Evolutionary conservation across 2,797 vertebrate species (phyloP).

Genomic region (Chiroxiphia lanceolata): DNA sequence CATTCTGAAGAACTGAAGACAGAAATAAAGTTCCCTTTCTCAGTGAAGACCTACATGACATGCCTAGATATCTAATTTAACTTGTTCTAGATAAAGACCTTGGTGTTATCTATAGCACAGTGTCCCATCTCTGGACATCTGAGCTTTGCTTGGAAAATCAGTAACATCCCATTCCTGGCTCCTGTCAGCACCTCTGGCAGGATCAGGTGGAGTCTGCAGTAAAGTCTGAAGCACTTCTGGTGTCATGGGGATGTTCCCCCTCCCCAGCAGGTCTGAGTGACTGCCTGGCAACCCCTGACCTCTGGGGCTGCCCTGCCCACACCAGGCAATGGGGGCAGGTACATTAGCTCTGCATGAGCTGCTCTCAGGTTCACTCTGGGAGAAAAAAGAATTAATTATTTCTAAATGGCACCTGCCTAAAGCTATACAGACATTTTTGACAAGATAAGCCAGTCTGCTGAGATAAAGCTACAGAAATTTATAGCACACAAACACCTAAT

Average conservation of each 20-base stretch:
- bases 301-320: not conserved
- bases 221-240: not conserved
- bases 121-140: not conserved
- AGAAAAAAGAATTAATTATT: not conserved
- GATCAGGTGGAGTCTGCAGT: not conserved
- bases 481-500: not conserved
- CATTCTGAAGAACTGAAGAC: not conserved
- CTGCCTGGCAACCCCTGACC: not conserved
- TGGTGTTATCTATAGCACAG: not conserved
- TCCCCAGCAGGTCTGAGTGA: not conserved
- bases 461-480: not conserved
- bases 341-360: not conserved
- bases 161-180: not conserved
- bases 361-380: not conserved
- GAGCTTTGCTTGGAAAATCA: not conserved
- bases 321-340: not conserved
- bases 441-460: not conserved
- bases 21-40: not conserved
- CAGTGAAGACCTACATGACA: not conserved
- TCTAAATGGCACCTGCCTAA: not conserved
- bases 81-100: not conserved
- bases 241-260: not conserved
- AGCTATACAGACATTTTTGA: not conserved
- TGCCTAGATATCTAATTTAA: not conserved
- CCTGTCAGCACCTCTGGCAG: not conserved